Percentiles rank a stretch among this genome's conserved stretches.
Conservation (phyloP, 23 tunicate genomes). For the Trididemnum nubilum region DNA sequence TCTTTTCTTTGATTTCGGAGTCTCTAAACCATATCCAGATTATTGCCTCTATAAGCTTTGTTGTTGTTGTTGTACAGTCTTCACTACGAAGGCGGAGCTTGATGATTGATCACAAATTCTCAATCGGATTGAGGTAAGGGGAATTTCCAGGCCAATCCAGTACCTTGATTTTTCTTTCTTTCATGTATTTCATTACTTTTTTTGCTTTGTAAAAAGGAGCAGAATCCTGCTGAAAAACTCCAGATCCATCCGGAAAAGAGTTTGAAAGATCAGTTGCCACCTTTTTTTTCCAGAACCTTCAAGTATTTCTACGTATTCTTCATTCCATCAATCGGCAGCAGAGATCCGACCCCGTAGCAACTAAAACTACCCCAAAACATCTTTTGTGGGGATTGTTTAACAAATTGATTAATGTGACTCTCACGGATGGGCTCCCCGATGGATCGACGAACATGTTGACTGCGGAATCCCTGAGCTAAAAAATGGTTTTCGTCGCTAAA, state of each 20-base stretch:
- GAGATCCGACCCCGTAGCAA: neutral
- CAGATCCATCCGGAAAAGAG: conserved; percentile 20
- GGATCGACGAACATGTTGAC: conserved; percentile 23
- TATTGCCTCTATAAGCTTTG: conserved; percentile 25
- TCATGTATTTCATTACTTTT: neutral
- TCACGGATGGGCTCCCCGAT: conserved; percentile 25
- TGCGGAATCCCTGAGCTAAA: conserved; percentile 17
- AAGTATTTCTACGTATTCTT: conserved; percentile 15
- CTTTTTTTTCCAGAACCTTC: conserved; percentile 10
- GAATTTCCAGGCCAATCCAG: conserved; percentile 26
- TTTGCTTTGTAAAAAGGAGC: conserved; percentile 3
- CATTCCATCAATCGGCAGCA: conserved; percentile 28
- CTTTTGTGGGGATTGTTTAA: conserved; percentile 13
- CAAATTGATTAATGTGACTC: conserved; percentile 22
- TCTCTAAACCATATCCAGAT: conserved; percentile 25
- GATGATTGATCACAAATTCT: conserved; percentile 22
- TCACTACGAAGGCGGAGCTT: conserved; percentile 17
- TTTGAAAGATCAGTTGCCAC: conserved; percentile 18
- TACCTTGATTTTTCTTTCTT: conserved; percentile 2
- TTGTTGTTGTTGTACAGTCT: conserved; percentile 21
- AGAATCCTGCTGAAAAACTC: conserved; percentile 20
- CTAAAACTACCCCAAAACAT: conserved; percentile 28
- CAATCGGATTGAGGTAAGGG: conserved; percentile 15
- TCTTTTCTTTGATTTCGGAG: conserved; percentile 14
- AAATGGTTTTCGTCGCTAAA: conserved; percentile 19